Percentiles rank a stretch among this genome's conserved stretches.
Evolutionary conservation across 2,113 vertebrate genomes (phyloP).

Genomic region (Rhinopomastus cyanomelas): DNA sequence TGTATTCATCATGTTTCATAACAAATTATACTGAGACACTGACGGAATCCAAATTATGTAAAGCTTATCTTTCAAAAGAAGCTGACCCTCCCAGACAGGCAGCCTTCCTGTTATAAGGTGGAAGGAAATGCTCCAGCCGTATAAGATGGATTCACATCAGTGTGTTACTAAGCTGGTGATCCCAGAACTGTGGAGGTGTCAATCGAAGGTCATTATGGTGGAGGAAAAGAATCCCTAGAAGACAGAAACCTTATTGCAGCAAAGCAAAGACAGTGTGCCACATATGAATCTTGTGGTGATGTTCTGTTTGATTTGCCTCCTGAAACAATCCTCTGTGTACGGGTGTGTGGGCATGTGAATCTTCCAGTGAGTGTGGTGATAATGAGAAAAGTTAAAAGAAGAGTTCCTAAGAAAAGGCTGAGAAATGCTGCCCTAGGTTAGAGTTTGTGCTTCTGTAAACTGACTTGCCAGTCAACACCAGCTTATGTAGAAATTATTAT

Average conservation of each 20-base stretch:
- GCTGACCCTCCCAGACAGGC: background rate
- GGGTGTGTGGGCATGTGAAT: background rate
- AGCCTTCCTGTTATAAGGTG: background rate
- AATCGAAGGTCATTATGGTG: background rate
- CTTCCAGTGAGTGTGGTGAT: background rate
- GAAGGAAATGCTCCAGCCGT: background rate
- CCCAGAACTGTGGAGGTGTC: background rate
- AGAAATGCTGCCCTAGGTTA: background rate
- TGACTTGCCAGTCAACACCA: background rate
- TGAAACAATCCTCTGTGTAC: background rate
- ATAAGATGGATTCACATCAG: background rate
- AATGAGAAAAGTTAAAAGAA: background rate
- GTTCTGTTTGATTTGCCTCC: background rate
- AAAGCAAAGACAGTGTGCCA: background rate
- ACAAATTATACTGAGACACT: background rate
- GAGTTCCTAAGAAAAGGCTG: background rate
- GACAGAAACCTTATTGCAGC: background rate
- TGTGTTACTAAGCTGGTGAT: background rate
- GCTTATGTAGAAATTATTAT: background rate
- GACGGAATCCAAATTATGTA: background rate
- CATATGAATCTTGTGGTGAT: rapidly evolving
- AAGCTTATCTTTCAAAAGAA: background rate
- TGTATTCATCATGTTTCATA: background rate
- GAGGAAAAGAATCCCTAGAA: background rate
- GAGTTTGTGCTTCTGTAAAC: background rate